Base-by-base conservation (phyloP, 2,888 invertebrate species). In the Dione juno region DNA sequence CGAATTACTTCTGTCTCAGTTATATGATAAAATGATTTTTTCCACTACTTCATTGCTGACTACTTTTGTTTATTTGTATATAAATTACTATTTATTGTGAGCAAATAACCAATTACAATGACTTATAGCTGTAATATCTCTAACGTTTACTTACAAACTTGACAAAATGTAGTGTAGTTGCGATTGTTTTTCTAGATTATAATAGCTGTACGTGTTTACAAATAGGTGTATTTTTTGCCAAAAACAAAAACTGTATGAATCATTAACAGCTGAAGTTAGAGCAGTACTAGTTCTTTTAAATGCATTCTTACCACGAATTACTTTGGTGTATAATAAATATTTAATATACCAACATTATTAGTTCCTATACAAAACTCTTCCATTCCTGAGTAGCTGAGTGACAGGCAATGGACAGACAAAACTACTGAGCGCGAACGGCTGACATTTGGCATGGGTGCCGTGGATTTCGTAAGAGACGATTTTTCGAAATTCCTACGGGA, bases 21-120 rank as follows among this genome's bases (percentile, higher is more conserved):
- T 73, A 58, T 66, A 67, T 66, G 72, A 75, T 74, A 74, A 66
- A 72, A 76, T 73, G 75, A 73, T 75, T 66, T 70, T 71, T 75
- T 11, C 69, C 66, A 71, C 74, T 72, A 69, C 66, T 75, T 73
- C 75, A 75, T 75, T 74, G 80, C 74, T 68, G 72, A 77, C 74
- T 68, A 57, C 66, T 71, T 61, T 67, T 73, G 71, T 67, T 70
- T 72, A 73, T 74, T 67, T 63, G 40, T 65, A 54, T 68, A 66
- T 68, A 70, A 63, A 70, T 61, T 52, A 61, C 28, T 63, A 64
- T 67, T 40, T 63, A 57, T 64, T 40, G 52, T 48, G 52, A 67
- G 52, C 72, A 68, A 72, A 72, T 72, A 70, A 70, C 52, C 74
- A 66, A 74, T 74, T 74, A 66, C n/a, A 61, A 58, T 74, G 74